Evolutionary conservation across 2,113 vertebrate species (phyloP).

Genomic region (Tonatia bakeri): DNA sequence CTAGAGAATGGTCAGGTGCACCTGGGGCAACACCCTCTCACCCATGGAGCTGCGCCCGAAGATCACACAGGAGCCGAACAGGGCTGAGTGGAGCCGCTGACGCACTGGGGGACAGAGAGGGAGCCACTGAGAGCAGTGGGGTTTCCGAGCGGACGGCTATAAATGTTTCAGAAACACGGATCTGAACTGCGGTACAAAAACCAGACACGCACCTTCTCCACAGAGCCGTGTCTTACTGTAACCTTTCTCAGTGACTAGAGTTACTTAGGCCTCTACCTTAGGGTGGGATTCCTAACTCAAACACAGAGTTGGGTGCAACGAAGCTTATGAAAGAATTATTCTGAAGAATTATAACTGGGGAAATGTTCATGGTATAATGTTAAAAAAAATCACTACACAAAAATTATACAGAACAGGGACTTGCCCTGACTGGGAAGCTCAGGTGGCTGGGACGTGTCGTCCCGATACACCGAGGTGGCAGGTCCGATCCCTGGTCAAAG

Average conservation of each 20-base stretch:
- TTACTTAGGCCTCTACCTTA: background rate
- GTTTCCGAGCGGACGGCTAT: background rate
- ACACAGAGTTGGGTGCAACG: background rate
- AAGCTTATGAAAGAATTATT: background rate
- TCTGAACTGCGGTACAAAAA: background rate
- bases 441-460: background rate
- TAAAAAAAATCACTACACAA: background rate
- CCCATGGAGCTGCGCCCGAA: background rate
- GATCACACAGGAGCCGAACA: background rate
- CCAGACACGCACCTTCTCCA: background rate
- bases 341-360: background rate
- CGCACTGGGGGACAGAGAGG: background rate
- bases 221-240: background rate
- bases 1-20: background rate
- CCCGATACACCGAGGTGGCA: background rate
- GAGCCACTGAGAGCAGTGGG: background rate
- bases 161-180: background rate
- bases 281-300: background rate
- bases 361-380: background rate
- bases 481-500: background rate
- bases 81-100: background rate
- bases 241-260: background rate
- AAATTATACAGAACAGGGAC: background rate
- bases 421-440: background rate
- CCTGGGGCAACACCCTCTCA: background rate